A percentile compares a stretch with the other conserved stretches of the same genome.
Conservation (phyloP, 2,888 invertebrate species). For the Morpho deidamia region DNA sequence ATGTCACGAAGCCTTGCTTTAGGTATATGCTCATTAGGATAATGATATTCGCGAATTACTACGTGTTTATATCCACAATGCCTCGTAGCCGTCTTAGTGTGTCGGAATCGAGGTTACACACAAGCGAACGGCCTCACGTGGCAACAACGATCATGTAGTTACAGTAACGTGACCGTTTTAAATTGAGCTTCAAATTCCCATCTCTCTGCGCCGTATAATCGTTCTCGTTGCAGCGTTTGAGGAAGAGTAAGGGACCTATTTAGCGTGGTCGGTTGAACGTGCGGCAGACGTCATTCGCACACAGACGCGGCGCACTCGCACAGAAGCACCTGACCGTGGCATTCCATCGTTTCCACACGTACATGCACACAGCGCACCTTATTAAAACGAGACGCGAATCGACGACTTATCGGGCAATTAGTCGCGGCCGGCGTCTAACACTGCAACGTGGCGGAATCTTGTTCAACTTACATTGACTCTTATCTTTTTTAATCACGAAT, state of each 20-base stretch:
- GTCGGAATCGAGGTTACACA: constrained; percentile 76
- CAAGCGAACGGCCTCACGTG: constrained; percentile 63
- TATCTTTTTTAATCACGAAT: constrained; percentile 27
- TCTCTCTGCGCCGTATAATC: constrained; percentile 41
- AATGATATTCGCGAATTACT: constrained; percentile 75
- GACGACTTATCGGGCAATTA: constrained; percentile 79
- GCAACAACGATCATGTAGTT: constrained; percentile 68
- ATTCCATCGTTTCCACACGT: constrained; percentile 72
- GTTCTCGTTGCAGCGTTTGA: constrained; percentile 29
- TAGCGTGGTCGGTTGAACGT: constrained; percentile 46
- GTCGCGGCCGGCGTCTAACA: constrained; percentile 68
- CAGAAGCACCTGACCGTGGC: constrained; percentile 63
- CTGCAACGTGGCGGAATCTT: constrained; percentile 44
- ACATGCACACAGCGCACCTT: constrained; percentile 71
- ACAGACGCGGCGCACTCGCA: constrained; percentile 47
- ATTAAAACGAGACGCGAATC: constrained; percentile 78
- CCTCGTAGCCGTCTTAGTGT: constrained; percentile 51
- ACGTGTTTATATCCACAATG: constrained; percentile 71
- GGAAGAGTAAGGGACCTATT: constrained; percentile 43
- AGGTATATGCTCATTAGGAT: constrained; percentile 68
- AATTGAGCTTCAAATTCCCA: constrained; percentile 46
- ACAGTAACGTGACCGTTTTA: constrained; percentile 44
- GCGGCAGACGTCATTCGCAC: constrained; percentile 75
- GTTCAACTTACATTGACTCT: constrained; percentile 56
- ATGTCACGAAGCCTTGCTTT: constrained; percentile 39